Percentiles rank a stretch among this genome's conserved stretches.
phyloP scores from a whole-genome alignment of 53 echinoderm and acorn worm genomes.

The Mesocentrotus franciscanus region DNA sequence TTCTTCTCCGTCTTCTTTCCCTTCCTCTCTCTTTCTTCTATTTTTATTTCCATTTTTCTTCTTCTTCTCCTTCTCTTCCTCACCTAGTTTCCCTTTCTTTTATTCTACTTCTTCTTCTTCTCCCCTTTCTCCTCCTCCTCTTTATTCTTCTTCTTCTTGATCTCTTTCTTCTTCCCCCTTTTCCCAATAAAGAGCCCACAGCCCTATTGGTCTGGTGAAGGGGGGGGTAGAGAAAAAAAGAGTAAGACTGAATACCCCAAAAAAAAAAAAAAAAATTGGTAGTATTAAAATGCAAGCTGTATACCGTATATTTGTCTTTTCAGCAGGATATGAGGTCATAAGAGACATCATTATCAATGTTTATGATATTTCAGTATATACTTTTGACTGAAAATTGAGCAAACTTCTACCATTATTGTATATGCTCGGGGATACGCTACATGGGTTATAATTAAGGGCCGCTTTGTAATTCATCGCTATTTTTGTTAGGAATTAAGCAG shows the following conservation, averaged over 20 bases:
- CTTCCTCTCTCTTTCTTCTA: not conserved
- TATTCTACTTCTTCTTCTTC: not conserved
- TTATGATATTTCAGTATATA: no score
- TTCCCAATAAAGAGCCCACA: not conserved
- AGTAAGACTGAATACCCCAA: not conserved
- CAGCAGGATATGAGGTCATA: not conserved
- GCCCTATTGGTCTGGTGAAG: not conserved
- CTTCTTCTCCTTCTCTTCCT: not conserved
- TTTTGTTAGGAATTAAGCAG: no score
- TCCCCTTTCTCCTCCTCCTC: not conserved
- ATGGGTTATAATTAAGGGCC: no score
- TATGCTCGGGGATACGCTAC: no score
- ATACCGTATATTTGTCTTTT: no score
- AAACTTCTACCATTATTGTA: no score
- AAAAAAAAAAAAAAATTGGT: not conserved
- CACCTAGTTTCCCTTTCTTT: not conserved
- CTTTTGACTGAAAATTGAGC: no score
- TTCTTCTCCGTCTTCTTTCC: not conserved
- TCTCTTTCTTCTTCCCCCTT: not conserved
- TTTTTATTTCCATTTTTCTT: not conserved
- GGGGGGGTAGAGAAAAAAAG: not conserved
- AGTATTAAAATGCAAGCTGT: no score
- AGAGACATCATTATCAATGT: not conserved
- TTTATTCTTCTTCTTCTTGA: not conserved
- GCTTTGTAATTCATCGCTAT: no score